phyloP scores from a whole-genome alignment of 2,888 invertebrate species.

The Monoplex corrugatus region DNA sequence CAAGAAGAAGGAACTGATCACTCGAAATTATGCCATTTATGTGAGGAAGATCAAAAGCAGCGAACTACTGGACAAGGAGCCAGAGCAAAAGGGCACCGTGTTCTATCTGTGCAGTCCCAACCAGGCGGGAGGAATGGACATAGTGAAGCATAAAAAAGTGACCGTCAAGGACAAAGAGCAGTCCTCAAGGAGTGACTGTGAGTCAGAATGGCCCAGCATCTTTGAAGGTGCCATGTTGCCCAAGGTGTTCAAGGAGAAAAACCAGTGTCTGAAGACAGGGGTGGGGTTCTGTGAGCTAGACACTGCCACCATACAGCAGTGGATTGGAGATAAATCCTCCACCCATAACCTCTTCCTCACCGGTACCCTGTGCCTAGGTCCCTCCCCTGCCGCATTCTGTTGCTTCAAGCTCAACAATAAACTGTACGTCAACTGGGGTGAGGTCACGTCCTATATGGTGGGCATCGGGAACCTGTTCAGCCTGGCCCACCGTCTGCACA shows the following conservation, averaged over 20 bases:
- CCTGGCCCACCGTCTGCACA: neutral
- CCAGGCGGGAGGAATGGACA: neutral
- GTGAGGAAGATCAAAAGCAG: neutral
- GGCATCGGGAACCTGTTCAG: neutral
- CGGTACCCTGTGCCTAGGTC: neutral
- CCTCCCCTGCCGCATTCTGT: neutral
- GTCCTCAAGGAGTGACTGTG: no score
- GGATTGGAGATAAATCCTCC: neutral
- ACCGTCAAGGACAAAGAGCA: neutral
- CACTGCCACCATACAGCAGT: neutral
- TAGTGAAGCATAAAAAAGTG: neutral
- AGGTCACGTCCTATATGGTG: neutral
- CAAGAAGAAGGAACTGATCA: no score
- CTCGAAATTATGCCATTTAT: neutral
- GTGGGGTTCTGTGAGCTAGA: neutral
- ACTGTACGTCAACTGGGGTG: slow-evolving; percentile 37
- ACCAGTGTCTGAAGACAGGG: slow-evolving; percentile 24
- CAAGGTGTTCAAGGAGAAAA: slow-evolving; percentile 21
- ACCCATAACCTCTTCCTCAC: slow-evolving; percentile 20
- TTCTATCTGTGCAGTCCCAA: neutral
- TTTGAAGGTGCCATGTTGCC: slow-evolving; percentile 37
- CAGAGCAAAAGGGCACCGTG: neutral
- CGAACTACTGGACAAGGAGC: neutral
- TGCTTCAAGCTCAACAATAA: neutral
- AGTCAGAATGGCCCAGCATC: neutral